Evolutionary conservation across 2,888 invertebrate genomes (phyloP), one percentile per base, ranked within the genome.

Genomic region (Ormyrus labotus): DNA sequence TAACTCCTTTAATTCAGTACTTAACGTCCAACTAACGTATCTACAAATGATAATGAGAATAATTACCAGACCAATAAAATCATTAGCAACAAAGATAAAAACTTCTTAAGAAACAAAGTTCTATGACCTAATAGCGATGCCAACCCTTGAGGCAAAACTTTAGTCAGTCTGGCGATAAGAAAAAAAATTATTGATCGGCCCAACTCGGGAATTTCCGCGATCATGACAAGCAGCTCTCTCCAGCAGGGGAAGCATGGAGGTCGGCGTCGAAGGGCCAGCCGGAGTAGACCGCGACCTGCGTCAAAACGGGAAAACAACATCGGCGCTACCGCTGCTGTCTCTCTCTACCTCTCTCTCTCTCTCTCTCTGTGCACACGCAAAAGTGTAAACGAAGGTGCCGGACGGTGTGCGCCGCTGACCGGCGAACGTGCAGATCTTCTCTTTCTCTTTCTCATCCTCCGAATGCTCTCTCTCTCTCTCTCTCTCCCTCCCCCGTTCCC

Each of bases 381-480:
- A 86, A 86, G 87, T 85, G 87, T 86, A 86, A 88, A 86, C 87
- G 88, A 84, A 85, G 86, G 85, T 86, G 87, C 69, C 60, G 86
- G 63, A 68, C 78, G 81, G 83, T 83, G 85, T 86, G 51, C 60
- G 68, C 77, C 51, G 69, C 65, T 72, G 83, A 82, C 83, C 81
- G 78, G 77, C 81, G 78, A 77, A 77, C 78, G 80, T 77, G 79
- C 81, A 64, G 76, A 73, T 19, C 71, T 81, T 48, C 78, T 81
- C 69, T 58, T 82, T 67, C 63, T 65, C 73, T 63, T 74, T 71
- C 13, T 64, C 70, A 58, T 73, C 55, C 67, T 67, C 73, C 19
- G 19, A 19, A 19, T 19, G 19, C 19, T 19, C 19, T 57, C 72
- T 79, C 78, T 72, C 70, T 73, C 68, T 69, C 78, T 58, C 19